Evolutionary conservation across 1,140 invertebrate species (phyloP), one percentile per base, ranked within the genome.

Genomic region (Aphelinus atriplicis): DNA sequence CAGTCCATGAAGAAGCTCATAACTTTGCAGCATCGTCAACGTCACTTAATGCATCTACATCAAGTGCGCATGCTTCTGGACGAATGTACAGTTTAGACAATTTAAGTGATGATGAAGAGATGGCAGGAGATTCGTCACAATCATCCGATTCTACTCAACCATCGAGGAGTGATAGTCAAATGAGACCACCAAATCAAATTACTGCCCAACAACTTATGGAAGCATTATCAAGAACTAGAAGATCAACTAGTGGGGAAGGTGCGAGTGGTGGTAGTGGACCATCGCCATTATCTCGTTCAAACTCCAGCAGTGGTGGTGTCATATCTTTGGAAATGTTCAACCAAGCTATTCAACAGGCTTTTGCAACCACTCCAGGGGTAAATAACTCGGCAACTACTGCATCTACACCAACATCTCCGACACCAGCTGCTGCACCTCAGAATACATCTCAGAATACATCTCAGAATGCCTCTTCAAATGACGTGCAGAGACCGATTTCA

Each of bases 401-500:
- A 2, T n/a, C 80, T 9, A 65, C 76, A 3, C 43, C 72, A 1
- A 53, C 76, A 3, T 63, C 79, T n/a, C 42, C 69, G 1, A 46
- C 80, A 53, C 63, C 79, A 42, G 79, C 80, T 50, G 62, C 79
- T 4, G 26, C 26, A 26, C 26, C 26, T 26, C 26, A 26, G 26
- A 26, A 26, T 26, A 26, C 26, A 26, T 66, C 83, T 26, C 55
- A 80, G 2, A 67, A 79, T 3, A 65, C 80, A 26, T 74, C 83
- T 0, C 79, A 79, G 43, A 63, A 51, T 45, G 7, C 50, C 4
- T 50, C 68, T 5, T 4, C 77, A 1, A 70, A 79, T 5, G 82
- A 88, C 70, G 69, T 88, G 2, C 83, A 85, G 47, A 78, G 74
- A 53, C 94, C 97, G 84, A 86, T 98, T 70, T 92, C 95, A 62